Evolutionary conservation across 2,797 vertebrate genomes (phyloP), one percentile per base, ranked within the genome.

Genomic region (Notamacropus eugenii): DNA sequence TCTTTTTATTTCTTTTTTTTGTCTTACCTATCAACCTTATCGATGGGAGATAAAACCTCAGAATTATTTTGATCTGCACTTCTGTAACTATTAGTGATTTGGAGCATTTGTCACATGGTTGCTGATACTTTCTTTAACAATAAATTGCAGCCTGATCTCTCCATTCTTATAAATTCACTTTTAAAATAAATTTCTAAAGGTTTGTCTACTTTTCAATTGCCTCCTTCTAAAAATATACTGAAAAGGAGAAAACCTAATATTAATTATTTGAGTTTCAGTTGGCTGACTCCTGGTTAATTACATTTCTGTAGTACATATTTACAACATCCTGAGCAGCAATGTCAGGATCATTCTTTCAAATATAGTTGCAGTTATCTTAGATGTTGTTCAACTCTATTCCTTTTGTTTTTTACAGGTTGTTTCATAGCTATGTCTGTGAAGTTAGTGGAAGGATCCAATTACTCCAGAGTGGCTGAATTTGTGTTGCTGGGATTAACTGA

Each of bases 401-500:
- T 67, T 96, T 94, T 97, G n/a, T 95, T 93, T 27, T 29, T 97
- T 97, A 96, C 91, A 92, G 95, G 82, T 91, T 91, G 0, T 22
- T 92, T 50, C n/a, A 95, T 58, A 96, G 14, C 52, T 91, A 90
- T 93, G 10, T 4, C 92, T 95, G 22, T 19, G 58, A 82, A 24
- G 90, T 59, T 67, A n/a, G 97, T 98, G 97, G 95, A 97, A 55
- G 40, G 9, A 24, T 55, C 92, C 58, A 98, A 97, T 90, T 10
- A 93, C 92, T 97, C 97, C 95, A 94, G 95, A 50, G 94, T 98
- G 13, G 92, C 95, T 58, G 97, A 98, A 94, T 97, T 98, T 19
- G 40, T 98, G 31, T 92, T 98, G 59, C 97, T 97, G 87, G 98
- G 97, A 91, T 97, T 98, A 94, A 95, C 96, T 52, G 95, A 95